Base-by-base conservation (phyloP, 2,888 invertebrate species). In the Brachypalpus laphriformis region DNA sequence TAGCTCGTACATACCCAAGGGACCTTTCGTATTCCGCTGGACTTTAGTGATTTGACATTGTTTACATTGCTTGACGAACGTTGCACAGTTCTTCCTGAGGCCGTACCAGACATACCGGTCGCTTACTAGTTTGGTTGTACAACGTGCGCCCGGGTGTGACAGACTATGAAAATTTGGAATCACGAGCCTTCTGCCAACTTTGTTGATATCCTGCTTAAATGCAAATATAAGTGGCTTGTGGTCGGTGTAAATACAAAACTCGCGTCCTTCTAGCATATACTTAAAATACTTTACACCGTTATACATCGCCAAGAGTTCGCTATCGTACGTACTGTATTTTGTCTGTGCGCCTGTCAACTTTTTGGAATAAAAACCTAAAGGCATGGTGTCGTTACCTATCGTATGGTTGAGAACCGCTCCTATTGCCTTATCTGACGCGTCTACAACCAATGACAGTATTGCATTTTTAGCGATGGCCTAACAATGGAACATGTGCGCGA, bases 81-180 rank as follows among this genome's bases (percentile, higher is more conserved):
- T 40, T 37, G 37, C 37, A 20, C 57, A 57, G 49, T 57, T 20
- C 37, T 37, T 40, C n/a, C n/a, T 57, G 7, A 57, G 18, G 18
- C 57, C 37, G 2, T 18, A n/a, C 57, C 57, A 37, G 20, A 37
- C 37, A 40, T 57, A 25, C 25, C 25, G 2, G 25, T 28, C 28
- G n/a, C 28, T 28, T 54, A 3, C 25, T 2, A 25, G 4, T 25
- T 4, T 2, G 25, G 25, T 25, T 25, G 4, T 3, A 25, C 2
- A 25, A 25, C 4, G 3, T 2, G 25, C 25, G 2, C 2, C 25
- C 25, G 2, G 2, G 4, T 25, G 2, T 25, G 2, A 2, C 25
- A 3, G 3, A 2, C 25, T 4, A 3, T 2, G 25, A 25, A 25
- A 3, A 25, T 25, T 3, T 25, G 3, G 25, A 25, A 25, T 25